Base-by-base conservation (phyloP, 2,797 vertebrate genomes). In the Limosa lapponica region DNA sequence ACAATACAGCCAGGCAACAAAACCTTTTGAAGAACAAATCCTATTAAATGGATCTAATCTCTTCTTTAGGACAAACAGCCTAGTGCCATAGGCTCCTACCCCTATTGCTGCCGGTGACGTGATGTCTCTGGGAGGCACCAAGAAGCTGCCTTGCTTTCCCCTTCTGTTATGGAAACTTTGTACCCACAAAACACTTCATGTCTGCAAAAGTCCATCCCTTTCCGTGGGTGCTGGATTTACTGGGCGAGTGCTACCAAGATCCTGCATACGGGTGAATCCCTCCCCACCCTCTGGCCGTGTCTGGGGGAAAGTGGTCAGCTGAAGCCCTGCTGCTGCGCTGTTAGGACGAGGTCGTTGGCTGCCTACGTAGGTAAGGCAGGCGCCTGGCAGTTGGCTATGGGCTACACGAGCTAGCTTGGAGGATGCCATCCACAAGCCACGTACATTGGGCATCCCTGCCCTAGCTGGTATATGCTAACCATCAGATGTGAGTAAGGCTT, bases 1-100 rank as follows among this genome's bases (percentile, higher is more conserved):
- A 49, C 69, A 85, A 70, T 57, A 52, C 36, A 79, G 22, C 57
- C 54, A 65, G 70, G n/a, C 77, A 90, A 72, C 55, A 73, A 87
- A 77, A 55, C 32, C 64, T 82, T 90, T 32, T 64, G 66, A 77
- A 77, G 72, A 93, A 48, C 49, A 77, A 89, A 89, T 87, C 64
- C 44, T 44, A 2, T 87, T 92, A 87, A 94, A 82, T 25, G 13
- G 32, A 77, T 87, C 34, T 87, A 84, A 70, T 44, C 48, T 87
- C 36, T 79, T 89, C 54, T 82, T 79, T 49, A 84, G 66, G 22
- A 61, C 16, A 36, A 78, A 37, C 27, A 61, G 51, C 66, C 32
- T 36, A 12, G 10, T 36, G 36, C 43, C 32, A 41, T 30, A 58
- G 54, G 49, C 66, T 65, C 30, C 54, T 66, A 27, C 17, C 5